phyloP scores from a whole-genome alignment of 1,140 invertebrate species.

The Cotesia vestalis region DNA sequence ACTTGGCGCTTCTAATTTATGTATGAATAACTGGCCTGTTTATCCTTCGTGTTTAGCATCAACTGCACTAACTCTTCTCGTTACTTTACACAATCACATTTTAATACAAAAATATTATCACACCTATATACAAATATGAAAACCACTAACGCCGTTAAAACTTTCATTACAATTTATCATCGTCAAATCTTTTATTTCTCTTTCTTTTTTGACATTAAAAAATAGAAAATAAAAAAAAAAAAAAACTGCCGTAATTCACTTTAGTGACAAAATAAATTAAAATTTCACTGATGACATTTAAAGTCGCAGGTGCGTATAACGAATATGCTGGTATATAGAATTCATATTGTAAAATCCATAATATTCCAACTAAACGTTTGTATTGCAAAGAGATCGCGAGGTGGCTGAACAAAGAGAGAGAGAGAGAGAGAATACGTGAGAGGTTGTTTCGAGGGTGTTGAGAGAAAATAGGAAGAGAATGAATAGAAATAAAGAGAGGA shows the following conservation, averaged over 20 bases:
- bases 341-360: conserved; percentile 28
- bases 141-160: no score
- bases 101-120: conserved; percentile 7
- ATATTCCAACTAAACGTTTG: conserved; percentile 5
- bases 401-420: background rate
- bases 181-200: background rate
- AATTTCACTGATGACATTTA: conserved; percentile 28
- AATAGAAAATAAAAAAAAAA: background rate
- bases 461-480: background rate
- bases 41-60: conserved; percentile 50
- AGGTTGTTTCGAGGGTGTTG: background rate
- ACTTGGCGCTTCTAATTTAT: conserved; percentile 62
- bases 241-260: conserved; percentile 16
- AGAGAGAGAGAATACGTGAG: background rate
- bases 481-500: conserved; percentile 1
- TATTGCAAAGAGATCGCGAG: background rate
- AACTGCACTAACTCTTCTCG: conserved; percentile 25
- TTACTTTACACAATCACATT: conserved; percentile 2
- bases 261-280: conserved; percentile 7
- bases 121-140: no score
- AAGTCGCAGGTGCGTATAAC: conserved; percentile 33
- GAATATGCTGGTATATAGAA: conserved; percentile 25
- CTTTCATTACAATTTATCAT: background rate
- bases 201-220: background rate
- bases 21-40: conserved; percentile 60